A percentile compares a stretch with the other conserved stretches of the same genome.
Evolutionary conservation across 2,797 vertebrate genomes (phyloP).

Genomic region (Gorsachius magnificus): DNA sequence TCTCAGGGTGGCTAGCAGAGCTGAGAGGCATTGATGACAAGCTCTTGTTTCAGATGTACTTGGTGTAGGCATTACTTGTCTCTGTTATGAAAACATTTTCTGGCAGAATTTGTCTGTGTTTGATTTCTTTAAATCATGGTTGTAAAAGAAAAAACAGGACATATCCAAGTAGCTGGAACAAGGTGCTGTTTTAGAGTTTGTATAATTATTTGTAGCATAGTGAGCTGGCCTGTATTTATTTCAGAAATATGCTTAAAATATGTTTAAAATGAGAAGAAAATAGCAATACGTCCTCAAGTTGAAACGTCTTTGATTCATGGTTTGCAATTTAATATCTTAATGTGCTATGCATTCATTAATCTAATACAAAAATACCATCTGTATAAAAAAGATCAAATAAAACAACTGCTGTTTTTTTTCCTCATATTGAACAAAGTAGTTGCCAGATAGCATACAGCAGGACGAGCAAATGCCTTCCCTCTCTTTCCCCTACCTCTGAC

Average conservation of each 20-base stretch:
- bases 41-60: not conserved
- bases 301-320: not conserved
- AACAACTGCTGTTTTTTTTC: not conserved
- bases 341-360: conserved; percentile 23
- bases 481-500: not conserved
- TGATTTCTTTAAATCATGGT: not conserved
- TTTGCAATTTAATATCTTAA: conserved; percentile 27
- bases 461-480: not conserved
- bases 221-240: not conserved
- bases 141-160: not conserved
- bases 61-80: not conserved
- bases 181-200: not conserved
- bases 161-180: conserved; percentile 1
- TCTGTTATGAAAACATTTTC: not conserved
- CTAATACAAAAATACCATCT: conserved; percentile 43
- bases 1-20: not conserved
- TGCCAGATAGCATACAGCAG: not conserved
- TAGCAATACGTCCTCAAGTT: not conserved
- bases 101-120: not conserved
- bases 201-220: not conserved
- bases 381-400: not conserved
- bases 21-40: not conserved
- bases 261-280: conserved; percentile 9
- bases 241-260: not conserved
- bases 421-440: not conserved